A percentile compares a stretch with the other conserved stretches of the same genome.
Evolutionary conservation across 2,888 invertebrate genomes (phyloP).

Genomic region (Phalera bucephala): DNA sequence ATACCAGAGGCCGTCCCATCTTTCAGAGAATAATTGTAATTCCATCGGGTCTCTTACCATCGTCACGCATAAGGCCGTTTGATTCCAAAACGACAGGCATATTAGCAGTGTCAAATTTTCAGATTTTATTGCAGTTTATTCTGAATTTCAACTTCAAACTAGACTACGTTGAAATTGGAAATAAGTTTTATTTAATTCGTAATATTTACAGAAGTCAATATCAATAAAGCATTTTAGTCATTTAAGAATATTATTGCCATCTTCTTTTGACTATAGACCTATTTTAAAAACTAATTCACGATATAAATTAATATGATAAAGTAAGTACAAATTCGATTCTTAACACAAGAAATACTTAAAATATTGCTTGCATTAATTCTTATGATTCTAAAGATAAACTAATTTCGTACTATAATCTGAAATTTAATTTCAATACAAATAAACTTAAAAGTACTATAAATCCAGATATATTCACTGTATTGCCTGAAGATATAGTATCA

Average conservation of each 20-base stretch:
- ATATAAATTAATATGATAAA: constrained; percentile 31
- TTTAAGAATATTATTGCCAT: neutral
- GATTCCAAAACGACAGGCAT: too few species aligned
- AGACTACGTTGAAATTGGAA: too few species aligned
- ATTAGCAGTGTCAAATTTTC: too few species aligned
- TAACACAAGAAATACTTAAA: neutral
- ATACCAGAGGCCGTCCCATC: too few species aligned
- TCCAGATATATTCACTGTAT: constrained; percentile 25
- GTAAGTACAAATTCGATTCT: constrained; percentile 67
- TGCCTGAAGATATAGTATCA: constrained; percentile 51
- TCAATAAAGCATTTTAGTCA: too few species aligned
- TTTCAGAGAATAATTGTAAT: too few species aligned
- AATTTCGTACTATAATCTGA: constrained; percentile 22
- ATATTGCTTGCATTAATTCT: neutral
- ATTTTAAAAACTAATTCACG: constrained; percentile 13
- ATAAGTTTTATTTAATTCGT: too few species aligned
- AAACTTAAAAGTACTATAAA: constrained; percentile 43
- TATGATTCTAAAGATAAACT: constrained; percentile 4
- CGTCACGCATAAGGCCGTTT: too few species aligned
- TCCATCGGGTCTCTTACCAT: too few species aligned
- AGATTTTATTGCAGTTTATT: too few species aligned
- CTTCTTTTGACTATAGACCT: neutral
- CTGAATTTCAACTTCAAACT: too few species aligned
- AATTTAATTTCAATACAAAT: constrained; percentile 38
- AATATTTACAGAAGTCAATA: too few species aligned